These are phyloP conservation scores for Ptychochromis oligacanthus DNA, from an alignment of 2,113 vertebrate species.

Conservation along the genomic window DNA sequence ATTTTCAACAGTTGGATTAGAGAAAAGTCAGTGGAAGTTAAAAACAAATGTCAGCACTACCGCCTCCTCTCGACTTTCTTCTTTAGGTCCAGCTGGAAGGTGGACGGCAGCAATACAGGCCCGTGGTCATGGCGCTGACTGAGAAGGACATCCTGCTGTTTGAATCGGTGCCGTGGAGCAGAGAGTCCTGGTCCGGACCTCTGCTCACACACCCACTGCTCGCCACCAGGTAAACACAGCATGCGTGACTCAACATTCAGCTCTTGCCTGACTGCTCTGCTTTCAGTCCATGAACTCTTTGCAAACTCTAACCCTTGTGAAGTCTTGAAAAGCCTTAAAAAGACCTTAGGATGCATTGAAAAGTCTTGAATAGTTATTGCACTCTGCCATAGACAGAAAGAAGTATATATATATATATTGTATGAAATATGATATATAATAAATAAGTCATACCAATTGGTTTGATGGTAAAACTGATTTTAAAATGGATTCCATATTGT, in stretches of 20 bases:
- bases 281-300: background rate
- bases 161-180: conserved; percentile 91
- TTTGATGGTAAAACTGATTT: background rate
- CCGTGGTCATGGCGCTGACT: conserved; percentile 90
- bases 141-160: conserved; percentile 96
- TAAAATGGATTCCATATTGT: background rate
- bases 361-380: no score
- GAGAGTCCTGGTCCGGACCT: conserved; percentile 90
- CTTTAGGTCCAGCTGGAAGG: conserved; percentile 87
- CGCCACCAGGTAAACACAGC: conserved; percentile 86
- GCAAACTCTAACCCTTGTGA: background rate
- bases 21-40: background rate
- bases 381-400: background rate
- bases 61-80: background rate
- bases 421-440: background rate
- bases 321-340: background rate
- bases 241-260: background rate
- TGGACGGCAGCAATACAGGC: conserved; percentile 88
- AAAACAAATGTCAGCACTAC: background rate
- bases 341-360: background rate
- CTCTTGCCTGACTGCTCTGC: background rate
- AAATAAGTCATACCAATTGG: background rate
- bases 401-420: background rate
- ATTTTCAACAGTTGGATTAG: background rate
- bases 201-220: conserved; percentile 92